Percentiles rank a stretch among this genome's conserved stretches.
phyloP scores from a whole-genome alignment of 2,888 invertebrate species.

The Tetragonisca angustula region DNA sequence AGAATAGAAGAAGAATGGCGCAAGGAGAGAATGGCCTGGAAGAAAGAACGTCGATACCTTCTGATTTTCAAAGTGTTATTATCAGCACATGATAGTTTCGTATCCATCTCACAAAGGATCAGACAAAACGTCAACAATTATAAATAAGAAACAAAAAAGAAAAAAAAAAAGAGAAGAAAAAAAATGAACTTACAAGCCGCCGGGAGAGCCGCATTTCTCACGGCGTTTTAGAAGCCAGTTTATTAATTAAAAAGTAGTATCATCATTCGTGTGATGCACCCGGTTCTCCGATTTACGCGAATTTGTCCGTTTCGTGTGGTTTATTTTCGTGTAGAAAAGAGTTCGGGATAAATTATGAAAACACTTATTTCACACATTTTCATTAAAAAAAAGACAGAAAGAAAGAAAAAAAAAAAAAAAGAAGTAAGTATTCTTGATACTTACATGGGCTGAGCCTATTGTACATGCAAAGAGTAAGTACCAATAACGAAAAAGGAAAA shows the following conservation, averaged over 20 bases:
- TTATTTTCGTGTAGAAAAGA: too few relatives aligned
- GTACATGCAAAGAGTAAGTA: too few relatives aligned
- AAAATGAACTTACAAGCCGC: constrained; percentile 7
- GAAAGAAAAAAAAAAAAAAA: too few relatives aligned
- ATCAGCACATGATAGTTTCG: constrained; percentile 83
- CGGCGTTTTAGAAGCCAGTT: constrained; percentile 34
- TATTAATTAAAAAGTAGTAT: constrained; percentile 11
- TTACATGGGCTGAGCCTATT: too few relatives aligned
- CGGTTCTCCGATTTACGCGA: too few relatives aligned
- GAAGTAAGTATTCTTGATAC: too few relatives aligned
- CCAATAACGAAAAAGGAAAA: too few relatives aligned
- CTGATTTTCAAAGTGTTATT: constrained; percentile 80
- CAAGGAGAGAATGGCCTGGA: too few relatives aligned
- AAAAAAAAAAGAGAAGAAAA: constrained; percentile 63
- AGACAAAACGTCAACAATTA: constrained; percentile 75
- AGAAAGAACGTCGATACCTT: constrained; percentile 19
- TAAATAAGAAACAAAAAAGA: constrained; percentile 76
- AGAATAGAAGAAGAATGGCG: neutral
- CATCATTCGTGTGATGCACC: constrained; percentile 69
- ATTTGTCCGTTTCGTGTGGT: too few relatives aligned
- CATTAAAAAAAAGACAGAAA: too few relatives aligned
- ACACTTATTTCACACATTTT: too few relatives aligned
- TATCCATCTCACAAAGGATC: constrained; percentile 76
- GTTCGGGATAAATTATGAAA: too few relatives aligned
- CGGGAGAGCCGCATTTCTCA: constrained; percentile 6